Evolutionary conservation across 2,113 vertebrate species (phyloP).

Genomic region (Anarrhichthys ocellatus): DNA sequence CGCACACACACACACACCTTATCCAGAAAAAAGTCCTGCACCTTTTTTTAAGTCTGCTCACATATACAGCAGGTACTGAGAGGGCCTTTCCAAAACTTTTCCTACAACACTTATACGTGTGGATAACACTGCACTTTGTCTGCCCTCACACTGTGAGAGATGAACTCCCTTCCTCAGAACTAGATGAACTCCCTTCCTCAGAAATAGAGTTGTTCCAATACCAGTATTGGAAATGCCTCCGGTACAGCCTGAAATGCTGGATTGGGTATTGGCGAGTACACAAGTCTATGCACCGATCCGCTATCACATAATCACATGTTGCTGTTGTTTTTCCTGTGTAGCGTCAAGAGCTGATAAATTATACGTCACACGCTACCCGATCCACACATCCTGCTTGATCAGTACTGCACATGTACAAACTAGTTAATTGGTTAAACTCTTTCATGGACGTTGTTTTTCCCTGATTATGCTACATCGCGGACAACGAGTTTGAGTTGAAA

Average conservation of each 20-base stretch:
- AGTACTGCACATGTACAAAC: not conserved
- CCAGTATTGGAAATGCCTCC: too few relatives aligned
- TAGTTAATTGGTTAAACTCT: not conserved
- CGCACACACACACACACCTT: not conserved
- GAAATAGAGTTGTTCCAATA: too few relatives aligned
- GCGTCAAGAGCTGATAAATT: too few relatives aligned
- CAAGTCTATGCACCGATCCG: not conserved
- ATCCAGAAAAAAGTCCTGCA: not conserved
- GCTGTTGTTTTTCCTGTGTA: too few relatives aligned
- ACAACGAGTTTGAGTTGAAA: not conserved
- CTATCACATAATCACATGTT: not conserved
- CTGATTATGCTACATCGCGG: not conserved
- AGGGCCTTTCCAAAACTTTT: slow-evolving; percentile 17
- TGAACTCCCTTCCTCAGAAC: not conserved
- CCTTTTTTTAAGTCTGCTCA: slow-evolving; percentile 26
- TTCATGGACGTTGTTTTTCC: not conserved
- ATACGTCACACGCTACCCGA: too few relatives aligned
- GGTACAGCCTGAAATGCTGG: too few relatives aligned
- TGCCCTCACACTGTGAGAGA: slow-evolving; percentile 7
- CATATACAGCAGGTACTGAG: slow-evolving; percentile 14
- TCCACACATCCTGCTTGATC: too few relatives aligned
- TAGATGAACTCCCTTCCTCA: not conserved
- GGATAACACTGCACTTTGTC: slow-evolving; percentile 21
- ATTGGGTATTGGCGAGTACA: not conserved
- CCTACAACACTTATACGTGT: not conserved